phyloP scores from a whole-genome alignment of 64 coral and sea anemone genomes.

The Montipora capricornis region DNA sequence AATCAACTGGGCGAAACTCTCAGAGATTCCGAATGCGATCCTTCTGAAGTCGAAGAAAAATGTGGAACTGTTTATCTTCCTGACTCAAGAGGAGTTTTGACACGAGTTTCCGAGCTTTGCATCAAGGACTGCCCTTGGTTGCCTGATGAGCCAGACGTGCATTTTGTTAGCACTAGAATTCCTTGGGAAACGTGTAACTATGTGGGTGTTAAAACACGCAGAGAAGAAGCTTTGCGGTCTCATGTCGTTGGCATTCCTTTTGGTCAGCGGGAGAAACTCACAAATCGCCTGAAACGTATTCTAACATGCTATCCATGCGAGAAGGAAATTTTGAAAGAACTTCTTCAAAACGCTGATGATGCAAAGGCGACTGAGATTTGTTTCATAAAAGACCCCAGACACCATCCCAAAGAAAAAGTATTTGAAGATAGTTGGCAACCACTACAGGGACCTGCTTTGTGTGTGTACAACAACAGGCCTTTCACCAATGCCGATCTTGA shows the following conservation, averaged over 20 bases:
- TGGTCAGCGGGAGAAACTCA: slow-evolving; percentile 90
- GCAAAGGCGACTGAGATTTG: slow-evolving; percentile 87
- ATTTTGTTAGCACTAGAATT: slow-evolving; percentile 47
- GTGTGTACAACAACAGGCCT: slow-evolving; percentile 86
- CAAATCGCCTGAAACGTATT: slow-evolving; percentile 84
- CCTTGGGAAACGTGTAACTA: not conserved
- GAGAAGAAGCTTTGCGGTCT: slow-evolving; percentile 57
- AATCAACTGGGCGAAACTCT: no score
- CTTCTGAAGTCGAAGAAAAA: no score
- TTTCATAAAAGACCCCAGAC: slow-evolving; percentile 79
- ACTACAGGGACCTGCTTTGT: slow-evolving; percentile 84
- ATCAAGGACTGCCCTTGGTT: slow-evolving; percentile 85
- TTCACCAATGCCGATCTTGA: slow-evolving; percentile 72
- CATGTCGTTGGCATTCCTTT: slow-evolving; percentile 63
- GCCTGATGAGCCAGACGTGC: slow-evolving; percentile 63
- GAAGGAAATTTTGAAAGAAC: slow-evolving; percentile 87
- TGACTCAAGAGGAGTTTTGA: slow-evolving; percentile 45
- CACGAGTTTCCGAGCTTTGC: slow-evolving; percentile 33
- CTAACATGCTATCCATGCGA: slow-evolving; percentile 76
- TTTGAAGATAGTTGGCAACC: slow-evolving; percentile 86
- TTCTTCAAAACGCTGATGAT: slow-evolving; percentile 95
- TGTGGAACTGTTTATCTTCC: slow-evolving; percentile 52
- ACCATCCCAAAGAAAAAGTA: slow-evolving; percentile 63
- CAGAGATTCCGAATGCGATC: no score
- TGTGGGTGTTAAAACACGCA: slow-evolving; percentile 76